Evolutionary conservation across 2,797 vertebrate genomes (phyloP), one percentile per base, ranked within the genome.

Genomic region (Aselliscus stoliczkanus): DNA sequence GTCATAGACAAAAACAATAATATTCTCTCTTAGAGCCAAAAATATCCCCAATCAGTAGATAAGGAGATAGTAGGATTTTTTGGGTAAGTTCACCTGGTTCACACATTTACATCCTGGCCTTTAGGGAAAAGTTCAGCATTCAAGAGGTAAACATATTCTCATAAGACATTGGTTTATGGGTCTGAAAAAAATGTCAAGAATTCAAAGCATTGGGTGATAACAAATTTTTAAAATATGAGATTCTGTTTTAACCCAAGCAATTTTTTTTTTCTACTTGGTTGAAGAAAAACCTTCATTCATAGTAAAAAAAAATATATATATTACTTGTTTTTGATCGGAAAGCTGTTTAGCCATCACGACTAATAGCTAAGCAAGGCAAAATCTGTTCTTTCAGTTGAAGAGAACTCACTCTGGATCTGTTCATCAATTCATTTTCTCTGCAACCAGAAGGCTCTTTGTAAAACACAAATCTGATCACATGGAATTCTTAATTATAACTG

Each of bases 21-120:
- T 73, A 96, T 75, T 60, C 67, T 34, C 44, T 25, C 37, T 97
- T 95, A 93, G 52, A 97, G 31, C 92, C 72, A 94, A 88, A 65
- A 86, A 95, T 64, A 3, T 27, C 52, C 83, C n/a, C 88, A 67
- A 72, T 75, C 25, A 82, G 60, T 52, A 97, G 67, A 86, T 62
- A 95, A 69, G n/a, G 93, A 64, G 11, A 93, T 65, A 95, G 92
- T 93, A 23, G 58, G 34, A 95, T 95, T 97, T 70, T 23, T 70
- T 76, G 79, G 37, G 5, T 94, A 75, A 88, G 42, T 50, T 81
- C 13, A 20, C 20, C 39, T 29, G 37, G 39, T 73, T 85, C 79
- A 58, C 2, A 65, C 10, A 75, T 52, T 88, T 27, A 88, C 42
- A 65, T 31, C 25, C 85, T 89, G 50, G 8, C 44, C 29, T 77